A percentile compares a stretch with the other conserved stretches of the same genome.
These are phyloP conservation scores for Papilio xuthus DNA, from an alignment of 1,140 invertebrate genomes.

Conservation along the genomic window DNA sequence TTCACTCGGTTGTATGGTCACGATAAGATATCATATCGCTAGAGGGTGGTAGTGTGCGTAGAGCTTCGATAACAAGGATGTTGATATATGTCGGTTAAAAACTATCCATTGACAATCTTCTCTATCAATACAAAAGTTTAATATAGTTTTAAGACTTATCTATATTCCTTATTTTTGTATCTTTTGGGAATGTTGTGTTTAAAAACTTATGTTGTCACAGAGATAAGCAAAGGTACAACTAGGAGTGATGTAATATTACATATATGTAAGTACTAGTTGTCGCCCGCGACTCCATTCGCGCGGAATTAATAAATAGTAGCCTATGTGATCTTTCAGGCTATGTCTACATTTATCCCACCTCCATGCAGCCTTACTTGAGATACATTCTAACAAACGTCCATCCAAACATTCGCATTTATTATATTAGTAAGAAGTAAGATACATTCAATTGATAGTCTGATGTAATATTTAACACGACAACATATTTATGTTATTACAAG, in stretches of 20 bases:
- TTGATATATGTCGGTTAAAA: constrained; percentile 15
- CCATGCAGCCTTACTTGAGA: no score
- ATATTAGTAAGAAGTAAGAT: no score
- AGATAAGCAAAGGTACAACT: no score
- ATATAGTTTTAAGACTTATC: background rate
- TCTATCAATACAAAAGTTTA: background rate
- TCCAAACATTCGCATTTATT: no score
- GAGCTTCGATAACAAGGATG: constrained; percentile 15
- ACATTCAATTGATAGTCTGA: constrained; percentile 27
- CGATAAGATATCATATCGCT: constrained; percentile 20
- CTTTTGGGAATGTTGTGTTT: background rate
- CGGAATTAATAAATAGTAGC: no score
- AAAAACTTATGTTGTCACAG: no score
- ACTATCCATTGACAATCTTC: background rate
- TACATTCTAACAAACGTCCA: no score
- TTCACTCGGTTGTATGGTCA: background rate
- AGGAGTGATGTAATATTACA: no score
- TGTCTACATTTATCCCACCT: no score
- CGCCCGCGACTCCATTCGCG: no score
- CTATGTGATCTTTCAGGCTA: no score
- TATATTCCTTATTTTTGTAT: background rate
- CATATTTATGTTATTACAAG: background rate
- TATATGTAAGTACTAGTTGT: no score
- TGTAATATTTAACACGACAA: constrained; percentile 20
- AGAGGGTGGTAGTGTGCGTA: background rate